Conservation (phyloP, 2,888 invertebrate genomes). For the Brachylomia viminalis region DNA sequence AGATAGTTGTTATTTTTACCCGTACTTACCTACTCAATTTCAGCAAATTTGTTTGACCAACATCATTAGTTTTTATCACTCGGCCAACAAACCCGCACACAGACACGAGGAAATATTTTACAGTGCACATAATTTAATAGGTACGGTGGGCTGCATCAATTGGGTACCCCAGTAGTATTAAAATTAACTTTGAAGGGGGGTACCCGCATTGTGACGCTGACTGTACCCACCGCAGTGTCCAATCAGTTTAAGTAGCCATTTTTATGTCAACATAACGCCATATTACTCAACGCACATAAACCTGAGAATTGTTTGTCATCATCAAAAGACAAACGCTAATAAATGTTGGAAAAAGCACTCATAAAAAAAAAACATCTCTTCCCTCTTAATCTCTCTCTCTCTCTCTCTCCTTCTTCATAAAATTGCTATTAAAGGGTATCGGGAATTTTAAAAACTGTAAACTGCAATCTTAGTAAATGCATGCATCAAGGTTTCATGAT, state of each 20-base stretch:
- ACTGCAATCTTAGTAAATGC: constrained; percentile 7
- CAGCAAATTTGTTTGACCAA: neutral
- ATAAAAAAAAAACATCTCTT: neutral
- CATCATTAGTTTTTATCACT: constrained; percentile 21
- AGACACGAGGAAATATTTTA: constrained; percentile 18
- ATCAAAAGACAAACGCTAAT: constrained; percentile 13
- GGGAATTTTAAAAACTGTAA: constrained; percentile 1
- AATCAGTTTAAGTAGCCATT: constrained; percentile 35
- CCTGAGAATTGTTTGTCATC: constrained; percentile 26
- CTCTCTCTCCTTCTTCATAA: neutral
- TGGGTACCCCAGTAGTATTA: too few species aligned
- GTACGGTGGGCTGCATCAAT: too few species aligned
- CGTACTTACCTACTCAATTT: neutral
- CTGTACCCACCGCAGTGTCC: constrained; percentile 5
- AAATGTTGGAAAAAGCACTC: neutral
- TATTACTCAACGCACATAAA: constrained; percentile 30
- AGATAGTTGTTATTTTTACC: neutral
- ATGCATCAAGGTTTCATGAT: neutral
- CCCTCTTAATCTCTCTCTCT: neutral
- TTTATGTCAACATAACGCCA: constrained; percentile 26
- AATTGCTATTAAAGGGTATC: neutral
- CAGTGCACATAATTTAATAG: constrained; percentile 10
- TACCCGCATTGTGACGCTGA: too few species aligned
- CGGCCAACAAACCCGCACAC: neutral
- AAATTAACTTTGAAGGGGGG: too few species aligned